Conservation (phyloP, 1,140 invertebrate genomes). For the Tetragonula clypearis region DNA sequence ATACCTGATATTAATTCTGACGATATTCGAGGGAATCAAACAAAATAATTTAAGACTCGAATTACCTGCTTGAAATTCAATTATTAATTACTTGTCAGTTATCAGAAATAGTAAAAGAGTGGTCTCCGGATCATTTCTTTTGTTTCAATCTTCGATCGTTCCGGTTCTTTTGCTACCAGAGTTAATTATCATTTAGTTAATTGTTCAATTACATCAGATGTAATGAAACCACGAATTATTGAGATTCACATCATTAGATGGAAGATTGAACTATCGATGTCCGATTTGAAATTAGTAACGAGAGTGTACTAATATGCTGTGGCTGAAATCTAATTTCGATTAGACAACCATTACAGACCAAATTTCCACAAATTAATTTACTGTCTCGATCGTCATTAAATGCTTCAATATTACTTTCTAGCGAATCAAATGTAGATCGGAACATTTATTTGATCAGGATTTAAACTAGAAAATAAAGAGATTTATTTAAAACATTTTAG, state of each 20-base stretch:
- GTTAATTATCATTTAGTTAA: not conserved
- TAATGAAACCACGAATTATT: not conserved
- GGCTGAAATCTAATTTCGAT: conserved; percentile 27
- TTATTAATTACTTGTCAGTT: not conserved
- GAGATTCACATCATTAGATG: not conserved
- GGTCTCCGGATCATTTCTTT: no score
- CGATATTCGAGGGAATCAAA: not conserved
- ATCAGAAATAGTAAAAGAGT: not conserved
- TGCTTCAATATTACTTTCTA: not conserved
- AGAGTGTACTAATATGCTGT: conserved; percentile 29
- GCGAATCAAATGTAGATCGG: not conserved
- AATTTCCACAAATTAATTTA: conserved; percentile 27
- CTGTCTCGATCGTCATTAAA: not conserved
- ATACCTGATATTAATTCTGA: not conserved
- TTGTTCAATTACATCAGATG: no score
- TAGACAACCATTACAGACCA: conserved; percentile 7
- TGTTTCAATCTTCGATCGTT: not conserved
- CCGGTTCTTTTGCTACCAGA: not conserved
- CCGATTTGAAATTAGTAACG: conserved; percentile 16
- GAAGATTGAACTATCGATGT: conserved; percentile 30
- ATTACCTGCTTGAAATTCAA: not conserved
- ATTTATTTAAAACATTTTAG: not conserved
- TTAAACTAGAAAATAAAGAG: not conserved
- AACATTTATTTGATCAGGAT: not conserved
- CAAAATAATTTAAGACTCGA: not conserved